phyloP scores from a whole-genome alignment of 2,113 vertebrate genomes.

The Scatophagus argus region DNA sequence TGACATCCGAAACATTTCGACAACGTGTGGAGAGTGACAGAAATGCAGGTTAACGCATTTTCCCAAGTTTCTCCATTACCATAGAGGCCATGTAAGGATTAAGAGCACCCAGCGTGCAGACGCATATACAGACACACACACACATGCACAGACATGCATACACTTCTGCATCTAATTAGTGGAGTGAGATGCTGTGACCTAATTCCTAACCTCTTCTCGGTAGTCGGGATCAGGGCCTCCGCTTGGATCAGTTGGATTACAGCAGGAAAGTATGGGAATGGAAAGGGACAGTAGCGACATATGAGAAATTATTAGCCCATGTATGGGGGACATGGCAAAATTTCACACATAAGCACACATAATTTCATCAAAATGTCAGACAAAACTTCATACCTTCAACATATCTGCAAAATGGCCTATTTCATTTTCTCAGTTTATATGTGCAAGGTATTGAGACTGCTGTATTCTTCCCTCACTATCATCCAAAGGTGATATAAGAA shows the following conservation, averaged over 20 bases:
- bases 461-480: neutral
- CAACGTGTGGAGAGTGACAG: constrained; percentile 35
- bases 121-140: constrained; percentile 55
- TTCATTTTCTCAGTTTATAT: neutral
- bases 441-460: neutral
- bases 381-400: neutral
- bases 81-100: constrained; percentile 74
- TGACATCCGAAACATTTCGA: constrained; percentile 45
- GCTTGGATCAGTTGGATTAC: constrained; percentile 56
- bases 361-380: neutral
- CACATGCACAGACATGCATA: constrained; percentile 43
- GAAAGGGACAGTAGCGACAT: neutral
- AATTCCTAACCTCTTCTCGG: constrained; percentile 75
- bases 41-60: constrained; percentile 63
- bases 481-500: neutral
- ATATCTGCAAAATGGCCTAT: neutral
- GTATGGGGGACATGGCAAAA: neutral
- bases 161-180: constrained; percentile 76
- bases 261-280: constrained; percentile 47
- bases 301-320: neutral
- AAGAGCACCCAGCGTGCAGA: constrained; percentile 61
- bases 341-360: neutral
- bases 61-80: constrained; percentile 67
- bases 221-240: constrained; percentile 47
- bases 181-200: constrained; percentile 76